Evolutionary conservation across 2,888 invertebrate species (phyloP).

Genomic region (Synergus japonicus): DNA sequence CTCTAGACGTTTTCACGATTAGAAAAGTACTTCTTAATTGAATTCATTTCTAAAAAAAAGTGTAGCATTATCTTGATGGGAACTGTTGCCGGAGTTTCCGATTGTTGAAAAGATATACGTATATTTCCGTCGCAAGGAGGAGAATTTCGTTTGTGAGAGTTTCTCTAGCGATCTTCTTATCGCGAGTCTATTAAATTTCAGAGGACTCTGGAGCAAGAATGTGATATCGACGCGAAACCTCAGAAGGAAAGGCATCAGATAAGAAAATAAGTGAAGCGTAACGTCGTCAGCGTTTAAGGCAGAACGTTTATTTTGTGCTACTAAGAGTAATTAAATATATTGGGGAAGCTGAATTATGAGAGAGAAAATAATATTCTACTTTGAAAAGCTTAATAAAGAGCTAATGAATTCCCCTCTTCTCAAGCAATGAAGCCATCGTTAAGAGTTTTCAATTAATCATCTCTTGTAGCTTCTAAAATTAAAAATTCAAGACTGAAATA

Average conservation of each 20-base stretch:
- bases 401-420: conserved; percentile 4
- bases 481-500: too few relatives aligned
- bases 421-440: neutral
- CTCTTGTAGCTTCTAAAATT: neutral
- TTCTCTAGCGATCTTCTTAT: conserved; percentile 30
- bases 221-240: conserved; percentile 18
- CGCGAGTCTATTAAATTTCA: conserved; percentile 30
- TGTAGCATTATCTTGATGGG: conserved; percentile 28
- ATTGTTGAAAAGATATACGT: conserved; percentile 20
- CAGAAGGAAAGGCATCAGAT: conserved; percentile 3
- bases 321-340: conserved; percentile 1
- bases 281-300: conserved; percentile 21
- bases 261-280: conserved; percentile 12
- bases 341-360: neutral
- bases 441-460: neutral
- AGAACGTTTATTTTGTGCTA: neutral
- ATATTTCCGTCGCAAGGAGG: conserved; percentile 22
- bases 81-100: conserved; percentile 38
- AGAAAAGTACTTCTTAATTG: conserved; percentile 33
- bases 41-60: conserved; percentile 28
- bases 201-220: conserved; percentile 14
- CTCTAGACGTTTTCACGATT: conserved; percentile 30
- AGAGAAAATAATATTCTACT: neutral
- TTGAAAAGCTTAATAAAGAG: neutral
- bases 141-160: conserved; percentile 28